phyloP scores from a whole-genome alignment of 2,888 invertebrate genomes.

The Euzophera pinguis region DNA sequence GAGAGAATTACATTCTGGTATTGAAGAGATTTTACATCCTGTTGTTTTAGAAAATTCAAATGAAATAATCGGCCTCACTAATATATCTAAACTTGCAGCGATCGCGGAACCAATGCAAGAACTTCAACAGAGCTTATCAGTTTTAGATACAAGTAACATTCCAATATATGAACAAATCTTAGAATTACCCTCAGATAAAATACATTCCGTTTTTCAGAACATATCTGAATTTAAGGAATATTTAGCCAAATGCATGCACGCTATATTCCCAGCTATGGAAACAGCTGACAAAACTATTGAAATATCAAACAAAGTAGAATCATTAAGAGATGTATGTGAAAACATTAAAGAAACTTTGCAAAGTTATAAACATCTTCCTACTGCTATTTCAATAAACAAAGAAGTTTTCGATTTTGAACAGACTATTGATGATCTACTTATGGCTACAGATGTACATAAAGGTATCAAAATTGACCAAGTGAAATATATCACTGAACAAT shows the following conservation, averaged over 20 bases:
- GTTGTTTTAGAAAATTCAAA: slow-evolving; percentile 50
- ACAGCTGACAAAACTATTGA: slow-evolving; percentile 50
- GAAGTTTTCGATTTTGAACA: slow-evolving; percentile 38
- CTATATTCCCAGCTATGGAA: slow-evolving; percentile 51
- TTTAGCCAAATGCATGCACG: slow-evolving; percentile 49
- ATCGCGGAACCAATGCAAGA: slow-evolving; percentile 64
- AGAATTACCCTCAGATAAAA: slow-evolving; percentile 53
- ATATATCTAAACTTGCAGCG: slow-evolving; percentile 44
- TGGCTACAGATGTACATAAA: slow-evolving; percentile 45
- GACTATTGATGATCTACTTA: slow-evolving; percentile 42
- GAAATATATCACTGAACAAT: slow-evolving; percentile 49
- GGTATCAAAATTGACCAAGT: slow-evolving; percentile 50
- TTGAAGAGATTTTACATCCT: slow-evolving; percentile 61
- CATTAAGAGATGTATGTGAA: slow-evolving; percentile 47
- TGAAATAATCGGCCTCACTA: slow-evolving; percentile 35
- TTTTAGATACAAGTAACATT: slow-evolving; percentile 59
- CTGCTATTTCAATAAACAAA: slow-evolving; percentile 19
- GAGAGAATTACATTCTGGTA: slow-evolving; percentile 46
- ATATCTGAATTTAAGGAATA: slow-evolving; percentile 54
- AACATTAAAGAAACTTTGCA: slow-evolving; percentile 46
- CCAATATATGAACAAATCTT: slow-evolving; percentile 60
- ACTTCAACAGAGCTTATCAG: slow-evolving; percentile 54
- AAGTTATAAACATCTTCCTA: slow-evolving; percentile 28
- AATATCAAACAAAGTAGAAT: slow-evolving; percentile 52
- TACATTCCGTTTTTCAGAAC: slow-evolving; percentile 50